Base-by-base conservation (phyloP, 2,888 invertebrate species). In the Drosophila kuntzei region DNA sequence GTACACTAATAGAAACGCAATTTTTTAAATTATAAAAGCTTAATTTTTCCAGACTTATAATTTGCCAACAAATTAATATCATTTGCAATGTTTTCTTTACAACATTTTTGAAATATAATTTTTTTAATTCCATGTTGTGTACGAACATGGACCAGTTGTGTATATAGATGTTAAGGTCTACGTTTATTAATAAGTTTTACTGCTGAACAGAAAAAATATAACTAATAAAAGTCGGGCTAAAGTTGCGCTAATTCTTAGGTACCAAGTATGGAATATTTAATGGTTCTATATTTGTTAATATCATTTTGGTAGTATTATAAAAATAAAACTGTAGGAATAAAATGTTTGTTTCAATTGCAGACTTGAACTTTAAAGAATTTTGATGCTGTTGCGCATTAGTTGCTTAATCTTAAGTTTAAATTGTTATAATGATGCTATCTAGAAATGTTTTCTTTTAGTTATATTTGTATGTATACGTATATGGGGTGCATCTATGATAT, bases 381-480 rank as follows among this genome's bases (percentile, higher is more conserved):
- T 32, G 36, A n/a, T 25, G 22, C 25, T 47, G 20, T 8, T 12
- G 29, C 29, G 11, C 2, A 5, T 27, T 16, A 18, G 9, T 32
- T 32, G 47, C 18, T 22, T 3, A 29, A 49, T 34, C 46, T 37
- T 22, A 29, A 20, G 37, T 14, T 27, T 39, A 12, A 37, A 59
- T 53, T 60, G 1, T 5, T 53, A 25, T 11, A 25, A 22, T 34
- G 25, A 43, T 43, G 32, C 59, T 60, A 53, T 43, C 59, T 60
- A 60, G 59, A 36, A 34, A 25, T 43, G 16, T 20, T 41, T 5
- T 22, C 7, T 5, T 12, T 46, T n/a, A n/a, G 16, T 34, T 20
- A 44, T 11, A 43, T 11, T 32, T n/a, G 34, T 25, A 16, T 32
- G 47, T 32, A 41, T 41, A 7, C n/a, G 20, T 7, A 41, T 41